Evolutionary conservation across 2,113 vertebrate species (phyloP), one percentile per base, ranked within the genome.

Genomic region (Heliornis fulica): DNA sequence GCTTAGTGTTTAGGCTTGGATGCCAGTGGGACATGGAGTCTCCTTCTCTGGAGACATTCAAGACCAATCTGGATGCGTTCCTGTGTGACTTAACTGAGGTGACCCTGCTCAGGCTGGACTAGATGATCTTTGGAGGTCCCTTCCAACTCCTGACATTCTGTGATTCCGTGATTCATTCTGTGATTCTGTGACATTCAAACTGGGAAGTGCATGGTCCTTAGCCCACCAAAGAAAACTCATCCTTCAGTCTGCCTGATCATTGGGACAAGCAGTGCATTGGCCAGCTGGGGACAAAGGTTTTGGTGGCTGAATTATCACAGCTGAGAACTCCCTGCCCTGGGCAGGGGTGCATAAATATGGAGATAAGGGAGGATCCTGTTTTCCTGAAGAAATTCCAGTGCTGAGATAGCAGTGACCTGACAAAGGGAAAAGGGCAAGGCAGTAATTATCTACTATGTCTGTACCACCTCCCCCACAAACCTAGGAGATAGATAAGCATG

Each of bases 261-360:
- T 68, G 69, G 43, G 23, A 60, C 1, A 9, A 76, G 54, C 5
- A 3, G 3, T 45, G 15, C 1, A 0, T 23, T 1, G 1, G 26
- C 4, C 43, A 87, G 0, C 50, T 48, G 53, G 29, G 18, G 53
- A 60, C 5, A 3, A 85, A 72, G 66, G 45, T 45, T 92, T n/a
- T 53, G 13, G 40, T 51, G 45, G 23, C 31, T 76, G 75, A 75
- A 83, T 63, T 64, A 71, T 85, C 57, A 51, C 38, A 79, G 13
- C 20, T 72, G 66, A 88, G 75, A 86, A 16, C 7, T 4, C 20
- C 26, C 13, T 0, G 0, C 19, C 15, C 28, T 28, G 40, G 29
- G 25, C 26, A 51, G 34, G 72, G 11, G 4, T 50, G 14, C 23
- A 5, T 31, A 71, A 69, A 69, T 51, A n/a, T 3, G 28, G 45